phyloP scores from a whole-genome alignment of 1,140 invertebrate species.

The Diorhabda sublineata region DNA sequence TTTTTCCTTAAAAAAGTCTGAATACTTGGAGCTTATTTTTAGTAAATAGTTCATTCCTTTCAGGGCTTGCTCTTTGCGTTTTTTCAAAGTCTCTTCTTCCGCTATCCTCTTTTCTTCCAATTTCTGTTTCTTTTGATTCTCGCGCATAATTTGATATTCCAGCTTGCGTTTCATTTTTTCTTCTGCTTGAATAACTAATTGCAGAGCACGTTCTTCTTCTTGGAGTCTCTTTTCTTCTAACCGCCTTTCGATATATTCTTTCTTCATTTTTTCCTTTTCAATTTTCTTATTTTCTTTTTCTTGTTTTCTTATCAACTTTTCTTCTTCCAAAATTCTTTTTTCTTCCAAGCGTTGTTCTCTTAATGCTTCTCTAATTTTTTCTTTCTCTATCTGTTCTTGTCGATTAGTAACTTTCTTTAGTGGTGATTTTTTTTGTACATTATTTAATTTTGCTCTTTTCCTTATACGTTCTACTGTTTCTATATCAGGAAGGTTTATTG shows the following conservation, averaged over 20 bases:
- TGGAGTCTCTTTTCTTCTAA: not conserved
- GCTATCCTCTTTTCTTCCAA: conserved; percentile 8
- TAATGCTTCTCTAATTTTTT: not conserved
- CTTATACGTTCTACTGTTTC: conserved; percentile 1
- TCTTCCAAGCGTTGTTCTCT: not conserved
- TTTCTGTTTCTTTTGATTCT: not conserved
- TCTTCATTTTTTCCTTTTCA: not conserved
- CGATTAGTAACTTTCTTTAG: not conserved
- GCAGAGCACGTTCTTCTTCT: not conserved
- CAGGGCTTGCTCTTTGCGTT: conserved; percentile 13
- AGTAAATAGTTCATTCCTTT: conserved; percentile 18
- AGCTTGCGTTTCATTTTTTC: not conserved
- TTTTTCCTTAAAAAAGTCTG: conserved; percentile 14
- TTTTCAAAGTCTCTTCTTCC: conserved; percentile 7
- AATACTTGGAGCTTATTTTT: conserved; percentile 13
- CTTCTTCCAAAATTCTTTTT: not conserved
- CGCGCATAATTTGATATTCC: not conserved
- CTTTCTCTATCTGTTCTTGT: not conserved
- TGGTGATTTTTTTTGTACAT: not conserved
- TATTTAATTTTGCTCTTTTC: conserved; percentile 5
- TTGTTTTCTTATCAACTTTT: not conserved
- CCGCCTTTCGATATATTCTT: not conserved
- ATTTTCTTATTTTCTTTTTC: not conserved
- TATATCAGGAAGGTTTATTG: conserved; percentile 12
- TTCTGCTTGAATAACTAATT: not conserved